phyloP scores from a whole-genome alignment of 1,140 invertebrate species.

The Medauroidea extradentata region DNA sequence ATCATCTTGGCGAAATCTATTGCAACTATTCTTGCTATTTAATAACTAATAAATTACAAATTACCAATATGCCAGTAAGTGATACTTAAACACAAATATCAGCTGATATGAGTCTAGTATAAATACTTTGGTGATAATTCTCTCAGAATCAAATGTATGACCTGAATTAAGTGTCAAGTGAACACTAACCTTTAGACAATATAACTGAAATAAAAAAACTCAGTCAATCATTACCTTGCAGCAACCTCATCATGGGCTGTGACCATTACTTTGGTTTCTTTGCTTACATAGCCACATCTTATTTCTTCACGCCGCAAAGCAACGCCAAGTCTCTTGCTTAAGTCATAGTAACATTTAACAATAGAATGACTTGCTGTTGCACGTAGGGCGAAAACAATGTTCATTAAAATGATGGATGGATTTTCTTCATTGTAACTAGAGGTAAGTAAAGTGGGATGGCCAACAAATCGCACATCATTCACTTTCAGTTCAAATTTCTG shows the following conservation, averaged over 20 bases:
- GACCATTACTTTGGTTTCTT: conserved; percentile 87
- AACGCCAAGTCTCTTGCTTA: conserved; percentile 85
- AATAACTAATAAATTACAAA: too few relatives aligned
- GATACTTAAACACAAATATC: too few relatives aligned
- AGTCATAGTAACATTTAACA: conserved; percentile 91
- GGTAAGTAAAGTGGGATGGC: conserved; percentile 79
- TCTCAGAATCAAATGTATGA: too few relatives aligned
- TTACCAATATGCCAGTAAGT: too few relatives aligned
- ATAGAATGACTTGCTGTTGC: conserved; percentile 88
- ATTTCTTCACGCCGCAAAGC: conserved; percentile 88
- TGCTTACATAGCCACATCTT: conserved; percentile 80
- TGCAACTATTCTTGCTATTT: too few relatives aligned
- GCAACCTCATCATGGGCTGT: conserved; percentile 61
- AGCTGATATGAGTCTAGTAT: too few relatives aligned
- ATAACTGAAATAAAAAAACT: background rate
- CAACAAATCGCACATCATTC: conserved; percentile 92
- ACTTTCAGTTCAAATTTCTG: conserved; percentile 91
- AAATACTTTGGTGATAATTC: too few relatives aligned
- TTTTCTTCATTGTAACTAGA: conserved; percentile 29
- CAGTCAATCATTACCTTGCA: conserved; percentile 43
- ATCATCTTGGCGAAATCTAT: too few relatives aligned
- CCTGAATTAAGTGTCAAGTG: too few relatives aligned
- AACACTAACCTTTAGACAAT: too few relatives aligned
- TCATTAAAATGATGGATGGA: conserved; percentile 67
- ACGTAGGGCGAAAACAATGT: conserved; percentile 88